phyloP scores from a whole-genome alignment of 2,888 invertebrate species.

The Acronicta alni region DNA sequence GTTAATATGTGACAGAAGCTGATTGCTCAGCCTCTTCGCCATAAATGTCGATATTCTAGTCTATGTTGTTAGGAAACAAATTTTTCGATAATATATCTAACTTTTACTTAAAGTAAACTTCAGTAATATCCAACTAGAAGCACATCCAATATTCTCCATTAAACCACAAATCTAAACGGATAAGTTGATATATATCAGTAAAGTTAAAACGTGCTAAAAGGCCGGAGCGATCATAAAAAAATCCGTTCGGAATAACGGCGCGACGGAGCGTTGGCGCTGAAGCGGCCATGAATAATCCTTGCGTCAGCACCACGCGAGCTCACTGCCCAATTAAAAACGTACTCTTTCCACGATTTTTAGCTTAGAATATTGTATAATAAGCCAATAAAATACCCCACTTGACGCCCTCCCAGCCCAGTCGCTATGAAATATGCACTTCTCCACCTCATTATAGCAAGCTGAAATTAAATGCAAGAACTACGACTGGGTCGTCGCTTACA shows the following conservation, averaged over 20 bases:
- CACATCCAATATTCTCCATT: slow-evolving; percentile 36
- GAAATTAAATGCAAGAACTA: slow-evolving; percentile 84
- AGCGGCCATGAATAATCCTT: slow-evolving; percentile 87
- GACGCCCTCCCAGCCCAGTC: slow-evolving; percentile 81
- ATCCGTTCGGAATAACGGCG: slow-evolving; percentile 72
- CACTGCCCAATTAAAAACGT: slow-evolving; percentile 88
- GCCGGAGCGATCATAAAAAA: slow-evolving; percentile 72
- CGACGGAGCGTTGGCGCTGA: slow-evolving; percentile 82
- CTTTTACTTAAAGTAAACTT: slow-evolving; percentile 3
- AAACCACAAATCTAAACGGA: slow-evolving; percentile 33
- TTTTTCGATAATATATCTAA: neutral
- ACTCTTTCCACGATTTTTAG: slow-evolving; percentile 89
- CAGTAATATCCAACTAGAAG: slow-evolving; percentile 3
- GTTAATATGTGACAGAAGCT: too few species aligned
- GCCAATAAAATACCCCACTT: slow-evolving; percentile 89
- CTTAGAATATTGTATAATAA: slow-evolving; percentile 90
- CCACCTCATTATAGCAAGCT: slow-evolving; percentile 83
- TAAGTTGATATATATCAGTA: slow-evolving; percentile 59
- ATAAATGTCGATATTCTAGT: too few species aligned
- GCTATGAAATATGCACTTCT: slow-evolving; percentile 87
- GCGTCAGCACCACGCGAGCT: slow-evolving; percentile 87
- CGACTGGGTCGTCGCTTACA: slow-evolving; percentile 62
- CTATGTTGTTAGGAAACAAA: neutral
- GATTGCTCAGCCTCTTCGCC: too few species aligned
- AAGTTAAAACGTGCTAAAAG: slow-evolving; percentile 65